Percentiles rank a stretch among this genome's conserved stretches.
Conservation (phyloP, 1,140 invertebrate genomes). For the Cotesia chilonis region DNA sequence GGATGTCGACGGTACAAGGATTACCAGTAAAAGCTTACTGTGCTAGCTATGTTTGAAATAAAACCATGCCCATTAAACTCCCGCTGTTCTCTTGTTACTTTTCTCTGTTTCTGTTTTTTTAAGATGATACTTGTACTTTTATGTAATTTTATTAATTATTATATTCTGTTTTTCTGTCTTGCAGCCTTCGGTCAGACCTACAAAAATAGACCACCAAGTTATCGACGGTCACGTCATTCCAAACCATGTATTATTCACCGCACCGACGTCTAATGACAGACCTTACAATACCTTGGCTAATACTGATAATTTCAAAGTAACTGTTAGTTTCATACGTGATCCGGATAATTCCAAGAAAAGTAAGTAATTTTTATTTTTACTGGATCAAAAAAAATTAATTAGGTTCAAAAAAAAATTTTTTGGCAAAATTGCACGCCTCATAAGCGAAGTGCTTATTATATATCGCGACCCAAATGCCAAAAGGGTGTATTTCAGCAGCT, state of each 20-base stretch:
- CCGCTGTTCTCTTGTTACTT: no score
- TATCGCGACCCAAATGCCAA: no score
- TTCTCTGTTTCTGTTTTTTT: no score
- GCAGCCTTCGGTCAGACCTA: constrained; percentile 71
- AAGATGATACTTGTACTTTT: background rate
- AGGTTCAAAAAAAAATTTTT: background rate
- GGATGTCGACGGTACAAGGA: no score
- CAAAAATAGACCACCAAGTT: constrained; percentile 82
- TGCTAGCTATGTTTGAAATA: no score
- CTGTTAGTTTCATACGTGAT: constrained; percentile 75
- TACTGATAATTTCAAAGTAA: constrained; percentile 83
- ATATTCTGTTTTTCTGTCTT: constrained; percentile 41
- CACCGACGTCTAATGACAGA: constrained; percentile 75
- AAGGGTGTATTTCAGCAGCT: no score
- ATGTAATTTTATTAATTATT: background rate
- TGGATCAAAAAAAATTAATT: no score
- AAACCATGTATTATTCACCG: constrained; percentile 84
- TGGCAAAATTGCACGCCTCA: no score
- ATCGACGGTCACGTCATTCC: constrained; percentile 92
- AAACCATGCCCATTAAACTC: no score
- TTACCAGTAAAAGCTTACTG: no score
- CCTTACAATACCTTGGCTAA: constrained; percentile 82
- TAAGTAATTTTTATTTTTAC: constrained; percentile 52
- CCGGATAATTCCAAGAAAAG: constrained; percentile 67
- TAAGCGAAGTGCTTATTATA: no score